A percentile compares a stretch with the other conserved stretches of the same genome.
Evolutionary conservation across 2,797 vertebrate species (phyloP).

Genomic region (Loriculus beryllinus): DNA sequence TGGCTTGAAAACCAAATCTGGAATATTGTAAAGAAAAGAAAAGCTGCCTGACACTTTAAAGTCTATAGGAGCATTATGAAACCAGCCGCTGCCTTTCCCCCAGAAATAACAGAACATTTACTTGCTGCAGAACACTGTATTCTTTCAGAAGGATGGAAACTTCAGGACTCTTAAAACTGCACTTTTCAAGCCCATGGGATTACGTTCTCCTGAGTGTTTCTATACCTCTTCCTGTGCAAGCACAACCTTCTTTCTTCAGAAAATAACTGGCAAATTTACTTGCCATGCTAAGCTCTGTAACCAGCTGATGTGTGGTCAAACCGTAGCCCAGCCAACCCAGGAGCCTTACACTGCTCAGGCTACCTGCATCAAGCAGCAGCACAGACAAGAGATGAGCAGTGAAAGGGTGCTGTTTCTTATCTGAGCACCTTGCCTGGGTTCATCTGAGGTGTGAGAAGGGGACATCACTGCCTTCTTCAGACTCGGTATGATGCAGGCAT

Average conservation of each 20-base stretch:
- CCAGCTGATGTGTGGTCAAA: not conserved
- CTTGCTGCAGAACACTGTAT: not conserved
- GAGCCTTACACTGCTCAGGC: not conserved
- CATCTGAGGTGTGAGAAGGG: not conserved
- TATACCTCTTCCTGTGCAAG: not conserved
- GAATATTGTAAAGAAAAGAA: slow-evolving; percentile 13
- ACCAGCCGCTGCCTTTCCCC: not conserved
- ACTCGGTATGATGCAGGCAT: not conserved
- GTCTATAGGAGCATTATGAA: not conserved
- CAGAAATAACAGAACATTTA: slow-evolving; percentile 14
- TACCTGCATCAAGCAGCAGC: not conserved
- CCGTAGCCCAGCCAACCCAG: not conserved
- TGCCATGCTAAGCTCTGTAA: not conserved
- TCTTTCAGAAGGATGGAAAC: slow-evolving; percentile 20
- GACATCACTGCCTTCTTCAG: not conserved
- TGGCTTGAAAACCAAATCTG: slow-evolving; percentile 13
- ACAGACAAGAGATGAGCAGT: not conserved
- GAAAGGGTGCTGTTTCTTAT: not conserved
- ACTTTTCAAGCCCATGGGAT: not conserved
- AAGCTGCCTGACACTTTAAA: slow-evolving; percentile 7
- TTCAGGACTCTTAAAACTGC: not conserved
- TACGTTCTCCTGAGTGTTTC: not conserved
- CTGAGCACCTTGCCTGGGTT: not conserved
- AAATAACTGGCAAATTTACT: not conserved
- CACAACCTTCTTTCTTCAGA: not conserved